phyloP scores from a whole-genome alignment of 2,113 vertebrate genomes.

The Corydoras maculifer region DNA sequence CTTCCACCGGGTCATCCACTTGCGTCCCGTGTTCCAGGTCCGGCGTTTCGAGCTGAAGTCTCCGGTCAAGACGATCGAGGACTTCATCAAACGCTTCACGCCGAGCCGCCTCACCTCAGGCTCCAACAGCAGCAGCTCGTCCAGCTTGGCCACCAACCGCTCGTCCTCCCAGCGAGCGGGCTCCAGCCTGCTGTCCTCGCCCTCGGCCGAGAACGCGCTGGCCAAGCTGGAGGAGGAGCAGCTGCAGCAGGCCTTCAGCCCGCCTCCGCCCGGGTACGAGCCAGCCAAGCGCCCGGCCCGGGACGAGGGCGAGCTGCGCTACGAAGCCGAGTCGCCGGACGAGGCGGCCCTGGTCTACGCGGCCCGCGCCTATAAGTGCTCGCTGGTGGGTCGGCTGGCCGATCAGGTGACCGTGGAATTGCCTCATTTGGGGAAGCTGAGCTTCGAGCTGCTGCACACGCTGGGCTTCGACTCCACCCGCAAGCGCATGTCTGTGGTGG shows the following conservation, averaged over 20 bases:
- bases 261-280: slow-evolving; percentile 29
- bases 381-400: slow-evolving; percentile 79
- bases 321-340: slow-evolving; percentile 89
- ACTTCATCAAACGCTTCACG: slow-evolving; percentile 88
- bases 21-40: slow-evolving; percentile 60
- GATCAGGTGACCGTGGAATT: slow-evolving; percentile 90
- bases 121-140: slow-evolving; percentile 81
- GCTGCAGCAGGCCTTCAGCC: slow-evolving; percentile 58
- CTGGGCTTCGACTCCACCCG: slow-evolving; percentile 88
- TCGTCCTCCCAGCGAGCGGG: slow-evolving; percentile 63
- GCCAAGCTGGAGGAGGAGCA: slow-evolving; percentile 76
- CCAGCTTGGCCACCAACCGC: slow-evolving; percentile 73
- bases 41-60: slow-evolving; percentile 85
- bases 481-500: slow-evolving; percentile 95
- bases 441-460: slow-evolving; percentile 88
- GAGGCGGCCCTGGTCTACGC: slow-evolving; percentile 94
- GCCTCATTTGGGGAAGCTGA: slow-evolving; percentile 85
- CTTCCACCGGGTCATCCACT: too few relatives aligned
- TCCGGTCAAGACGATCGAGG: slow-evolving; percentile 93
- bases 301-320: slow-evolving; percentile 76
- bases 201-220: slow-evolving; percentile 71
- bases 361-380: slow-evolving; percentile 84
- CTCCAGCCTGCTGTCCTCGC: slow-evolving; percentile 66
- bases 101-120: slow-evolving; percentile 84
- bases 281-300: slow-evolving; percentile 33